phyloP scores from a whole-genome alignment of 1,140 invertebrate species.

The Drosophila miranda region DNA sequence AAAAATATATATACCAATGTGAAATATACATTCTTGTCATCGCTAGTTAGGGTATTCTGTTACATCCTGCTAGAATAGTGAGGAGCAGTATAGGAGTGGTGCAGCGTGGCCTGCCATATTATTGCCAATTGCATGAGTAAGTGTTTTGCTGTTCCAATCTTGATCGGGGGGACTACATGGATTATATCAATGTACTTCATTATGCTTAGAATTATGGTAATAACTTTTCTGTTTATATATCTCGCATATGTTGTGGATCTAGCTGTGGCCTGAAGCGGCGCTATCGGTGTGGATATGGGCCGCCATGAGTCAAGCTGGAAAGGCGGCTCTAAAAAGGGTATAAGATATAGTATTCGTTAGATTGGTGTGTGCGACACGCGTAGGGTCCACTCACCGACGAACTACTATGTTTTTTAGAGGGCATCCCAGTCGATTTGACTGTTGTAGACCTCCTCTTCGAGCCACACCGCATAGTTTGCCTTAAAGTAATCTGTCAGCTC shows the following conservation, averaged over 20 bases:
- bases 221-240: constrained; percentile 73
- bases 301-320: background rate
- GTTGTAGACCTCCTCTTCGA: constrained; percentile 98
- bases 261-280: background rate
- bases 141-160: constrained; percentile 25
- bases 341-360: too few species aligned
- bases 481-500: constrained; percentile 98
- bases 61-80: constrained; percentile 26
- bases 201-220: constrained; percentile 70
- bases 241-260: constrained; percentile 9
- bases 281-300: background rate
- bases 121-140: constrained; percentile 60
- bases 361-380: too few species aligned
- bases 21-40: constrained; percentile 55
- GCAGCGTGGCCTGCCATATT: constrained; percentile 40
- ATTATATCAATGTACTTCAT: constrained; percentile 71
- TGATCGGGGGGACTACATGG: constrained; percentile 43
- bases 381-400: constrained; percentile 9
- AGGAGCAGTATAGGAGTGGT: constrained; percentile 36
- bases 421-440: constrained; percentile 90
- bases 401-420: constrained; percentile 43
- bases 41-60: constrained; percentile 27
- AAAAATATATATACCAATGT: constrained; percentile 17
- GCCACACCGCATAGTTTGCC: constrained; percentile 97
- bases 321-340: constrained; percentile 8